These are phyloP conservation scores for Scelioninae gen. 2 DNA, from an alignment of 2,888 invertebrate genomes.

Conservation along the genomic window DNA sequence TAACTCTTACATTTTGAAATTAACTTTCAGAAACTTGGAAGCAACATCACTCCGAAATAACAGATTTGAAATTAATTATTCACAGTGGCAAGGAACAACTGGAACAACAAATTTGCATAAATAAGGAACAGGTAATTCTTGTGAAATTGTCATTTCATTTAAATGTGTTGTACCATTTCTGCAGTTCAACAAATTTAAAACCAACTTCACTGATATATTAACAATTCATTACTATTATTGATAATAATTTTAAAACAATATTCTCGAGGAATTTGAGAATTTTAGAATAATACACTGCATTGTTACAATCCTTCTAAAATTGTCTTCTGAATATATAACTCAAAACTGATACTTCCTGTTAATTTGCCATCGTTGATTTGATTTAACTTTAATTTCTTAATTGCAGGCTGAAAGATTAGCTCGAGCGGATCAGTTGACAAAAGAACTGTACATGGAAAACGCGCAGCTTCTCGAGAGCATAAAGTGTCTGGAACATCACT, in stretches of 20 bases:
- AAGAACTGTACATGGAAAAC: constrained; percentile 91
- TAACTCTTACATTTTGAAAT: too few species aligned
- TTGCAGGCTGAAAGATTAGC: constrained; percentile 83
- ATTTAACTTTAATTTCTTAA: constrained; percentile 57
- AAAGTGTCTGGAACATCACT: constrained; percentile 78
- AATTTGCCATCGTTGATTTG: constrained; percentile 15
- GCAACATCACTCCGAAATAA: constrained; percentile 78
- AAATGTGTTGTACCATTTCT: too few species aligned
- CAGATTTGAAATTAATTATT: constrained; percentile 77
- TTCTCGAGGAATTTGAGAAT: too few species aligned
- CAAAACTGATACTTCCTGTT: too few species aligned
- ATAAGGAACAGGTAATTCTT: constrained; percentile 76
- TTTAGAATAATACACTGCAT: too few species aligned
- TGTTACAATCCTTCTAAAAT: too few species aligned
- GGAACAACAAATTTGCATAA: constrained; percentile 77
- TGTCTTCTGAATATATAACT: too few species aligned
- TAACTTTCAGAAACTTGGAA: constrained; percentile 76
- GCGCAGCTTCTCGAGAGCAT: constrained; percentile 84
- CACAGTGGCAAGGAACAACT: constrained; percentile 77
- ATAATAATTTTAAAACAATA: too few species aligned
- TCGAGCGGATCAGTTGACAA: constrained; percentile 85
- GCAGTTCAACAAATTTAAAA: too few species aligned
- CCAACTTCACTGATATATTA: too few species aligned
- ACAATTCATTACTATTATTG: too few species aligned
- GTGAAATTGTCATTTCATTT: too few species aligned